Base-by-base conservation (phyloP, 2,113 vertebrate genomes). In the Rhagologus leucostigma region DNA sequence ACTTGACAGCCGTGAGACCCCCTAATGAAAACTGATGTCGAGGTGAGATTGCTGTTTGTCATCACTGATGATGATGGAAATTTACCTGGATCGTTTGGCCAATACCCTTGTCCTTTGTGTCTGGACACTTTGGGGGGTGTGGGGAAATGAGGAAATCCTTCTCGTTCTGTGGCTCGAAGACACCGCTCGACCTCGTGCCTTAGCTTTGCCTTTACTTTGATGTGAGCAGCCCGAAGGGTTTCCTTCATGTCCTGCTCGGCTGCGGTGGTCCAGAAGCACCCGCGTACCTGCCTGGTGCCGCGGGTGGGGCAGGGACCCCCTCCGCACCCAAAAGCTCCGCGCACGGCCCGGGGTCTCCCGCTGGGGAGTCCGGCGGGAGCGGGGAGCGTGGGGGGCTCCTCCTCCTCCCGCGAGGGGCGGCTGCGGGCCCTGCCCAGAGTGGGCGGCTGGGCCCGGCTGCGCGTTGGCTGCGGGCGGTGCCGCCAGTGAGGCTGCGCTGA, bases 401-500 rank as follows among this genome's bases (percentile, higher is more conserved):
- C 56, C 89, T 49, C 37, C 87, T 56, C 11, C 62, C 29, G 65
- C 79, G 65, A 50, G 93, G 88, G 85, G 77, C 70, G 94, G 90
- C 91, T 57, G 91, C 6, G 65, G 90, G 86, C 67, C 42, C 93
- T 89, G 95, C 97, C 97, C 97, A 97, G 97, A 20, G 95, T 95
- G 85, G 41, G 80, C 91, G 87, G 67, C 93, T 2, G 84, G 62
- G 52, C 53, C 59, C 42, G 74, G 87, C 69, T 77, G 64, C 76
- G 89, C 90, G 77, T 23, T 62, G 77, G 84, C 96, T 79, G 94
- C 93, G 79, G 94, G 92, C 96, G 76, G 80, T 24, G 94, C 91
- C 94, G 89, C 55, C 95, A 95, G 95, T 97, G 98, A 97, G 98
- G 96, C 98, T 98, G 98, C 98, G 98, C 97, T 87, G 94, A 94